phyloP scores from a whole-genome alignment of 2,888 invertebrate species.

The Agriopis aurantiaria region DNA sequence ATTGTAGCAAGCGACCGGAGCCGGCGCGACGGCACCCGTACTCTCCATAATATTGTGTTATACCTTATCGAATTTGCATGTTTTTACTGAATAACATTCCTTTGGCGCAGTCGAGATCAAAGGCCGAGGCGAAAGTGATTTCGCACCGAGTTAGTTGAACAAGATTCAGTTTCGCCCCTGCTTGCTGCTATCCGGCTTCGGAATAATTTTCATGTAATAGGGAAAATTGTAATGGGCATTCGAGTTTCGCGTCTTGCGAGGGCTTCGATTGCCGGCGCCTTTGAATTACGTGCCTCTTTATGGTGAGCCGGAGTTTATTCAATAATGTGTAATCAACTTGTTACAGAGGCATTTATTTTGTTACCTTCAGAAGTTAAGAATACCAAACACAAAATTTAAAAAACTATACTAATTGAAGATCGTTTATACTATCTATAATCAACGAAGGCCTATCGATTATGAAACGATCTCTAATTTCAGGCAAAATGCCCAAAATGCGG shows the following conservation, averaged over 20 bases:
- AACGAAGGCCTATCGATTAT: no score
- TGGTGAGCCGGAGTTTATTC: constrained; percentile 12
- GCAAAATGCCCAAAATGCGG: no score
- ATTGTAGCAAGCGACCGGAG: constrained; percentile 55
- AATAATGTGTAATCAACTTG: constrained; percentile 14
- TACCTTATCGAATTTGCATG: constrained; percentile 87
- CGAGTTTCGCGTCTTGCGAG: constrained; percentile 65
- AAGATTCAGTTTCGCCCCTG: constrained; percentile 80
- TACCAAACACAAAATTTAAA: no score
- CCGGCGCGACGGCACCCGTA: constrained; percentile 60
- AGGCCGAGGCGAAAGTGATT: constrained; percentile 84
- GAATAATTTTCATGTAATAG: constrained; percentile 84
- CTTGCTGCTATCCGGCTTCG: constrained; percentile 70
- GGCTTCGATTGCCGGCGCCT: constrained; percentile 35
- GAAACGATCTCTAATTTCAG: no score
- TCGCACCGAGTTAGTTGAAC: constrained; percentile 86
- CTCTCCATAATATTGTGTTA: constrained; percentile 84
- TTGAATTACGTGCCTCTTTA: constrained; percentile 19
- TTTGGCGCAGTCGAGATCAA: constrained; percentile 85
- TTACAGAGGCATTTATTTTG: neutral
- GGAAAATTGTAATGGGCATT: constrained; percentile 81
- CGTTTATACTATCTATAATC: no score
- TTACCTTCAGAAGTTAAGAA: no score
- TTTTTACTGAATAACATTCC: constrained; percentile 87
- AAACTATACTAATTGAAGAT: no score